These are phyloP conservation scores for Agrochola litura DNA, from an alignment of 2,888 invertebrate genomes.

Conservation along the genomic window DNA sequence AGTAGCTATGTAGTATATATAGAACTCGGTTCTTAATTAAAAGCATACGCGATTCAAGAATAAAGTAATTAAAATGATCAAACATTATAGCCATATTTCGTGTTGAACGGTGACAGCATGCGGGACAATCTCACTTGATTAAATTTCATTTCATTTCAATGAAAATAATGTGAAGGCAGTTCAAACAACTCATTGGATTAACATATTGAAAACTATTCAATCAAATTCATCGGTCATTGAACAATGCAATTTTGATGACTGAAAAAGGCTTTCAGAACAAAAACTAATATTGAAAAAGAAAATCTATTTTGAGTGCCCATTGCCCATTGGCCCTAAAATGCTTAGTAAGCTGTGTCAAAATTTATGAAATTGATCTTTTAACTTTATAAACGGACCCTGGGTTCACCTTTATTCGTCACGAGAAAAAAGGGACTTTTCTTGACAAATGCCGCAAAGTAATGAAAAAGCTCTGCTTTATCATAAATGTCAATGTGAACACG, in stretches of 20 bases:
- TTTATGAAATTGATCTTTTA: slow-evolving; percentile 11
- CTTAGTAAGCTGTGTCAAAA: background rate
- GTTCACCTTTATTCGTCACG: background rate
- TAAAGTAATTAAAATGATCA: too few species aligned
- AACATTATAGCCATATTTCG: too few species aligned
- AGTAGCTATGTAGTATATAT: background rate
- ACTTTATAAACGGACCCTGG: background rate
- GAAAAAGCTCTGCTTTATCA: background rate
- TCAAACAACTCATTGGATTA: background rate
- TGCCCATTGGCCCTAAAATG: slow-evolving; percentile 2
- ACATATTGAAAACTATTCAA: background rate
- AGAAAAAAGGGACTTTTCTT: background rate
- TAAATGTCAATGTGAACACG: background rate
- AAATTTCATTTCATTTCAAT: background rate
- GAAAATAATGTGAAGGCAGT: background rate
- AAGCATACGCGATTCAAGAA: background rate
- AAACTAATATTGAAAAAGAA: background rate
- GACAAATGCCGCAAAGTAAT: slow-evolving; percentile 11
- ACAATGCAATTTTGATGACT: background rate
- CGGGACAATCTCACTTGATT: background rate
- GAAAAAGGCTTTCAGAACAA: background rate
- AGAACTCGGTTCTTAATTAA: background rate
- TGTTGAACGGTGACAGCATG: too few species aligned
- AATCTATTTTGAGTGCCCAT: background rate
- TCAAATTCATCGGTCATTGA: background rate